Base-by-base conservation (phyloP, 2,113 vertebrate genomes). In the Sula dactylatra region DNA sequence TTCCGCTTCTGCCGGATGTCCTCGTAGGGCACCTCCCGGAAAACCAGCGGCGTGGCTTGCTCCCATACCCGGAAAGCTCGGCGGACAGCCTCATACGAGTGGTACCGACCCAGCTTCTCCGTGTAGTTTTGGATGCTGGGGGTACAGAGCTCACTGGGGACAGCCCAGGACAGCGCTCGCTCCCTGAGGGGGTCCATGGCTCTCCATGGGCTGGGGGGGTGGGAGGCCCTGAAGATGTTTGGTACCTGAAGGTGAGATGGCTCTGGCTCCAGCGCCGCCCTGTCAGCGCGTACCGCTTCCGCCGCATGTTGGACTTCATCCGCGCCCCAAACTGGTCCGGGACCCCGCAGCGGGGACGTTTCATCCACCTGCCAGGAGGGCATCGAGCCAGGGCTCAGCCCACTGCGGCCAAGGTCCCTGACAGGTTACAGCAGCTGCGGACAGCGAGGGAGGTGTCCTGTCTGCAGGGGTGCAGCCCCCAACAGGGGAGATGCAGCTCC, bases 201-300 rank as follows among this genome's bases (percentile, higher is more conserved):
- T 86, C 40, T 42, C 66, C 61, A 10, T 2, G 32, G 91, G 55
- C 47, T 16, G 7, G 4, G 16, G 34, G 42, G 21, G 15, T 18
- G 6, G 72, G 70, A 12, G 40, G 25, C 36, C 45, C 54, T 8
- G 44, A 67, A 80, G 84, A 25, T 1, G n/a, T 0, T 22, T 25
- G 8, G 56, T 96, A 99, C 99, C 99, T 99, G 98, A 98, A 99
- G 17, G 99, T 99, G 95, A 99, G 98, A 66, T 98, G 98, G 78
- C 94, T 97, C 91, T 98, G 98, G 96, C 97, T 98, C 99, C 99
- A 99, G 88, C 98, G 99, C 94, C 99, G 98, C 49, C 99, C 99
- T 0, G 99, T 99, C 91, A 99, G 98, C 4, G 98, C 98, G 4
- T 98, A 99, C 66, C 99, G 99, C 74, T 98, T 99, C 94, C 97